These are phyloP conservation scores for Lepus europaeus DNA, from an alignment of 2,113 vertebrate species.

Conservation along the genomic window DNA sequence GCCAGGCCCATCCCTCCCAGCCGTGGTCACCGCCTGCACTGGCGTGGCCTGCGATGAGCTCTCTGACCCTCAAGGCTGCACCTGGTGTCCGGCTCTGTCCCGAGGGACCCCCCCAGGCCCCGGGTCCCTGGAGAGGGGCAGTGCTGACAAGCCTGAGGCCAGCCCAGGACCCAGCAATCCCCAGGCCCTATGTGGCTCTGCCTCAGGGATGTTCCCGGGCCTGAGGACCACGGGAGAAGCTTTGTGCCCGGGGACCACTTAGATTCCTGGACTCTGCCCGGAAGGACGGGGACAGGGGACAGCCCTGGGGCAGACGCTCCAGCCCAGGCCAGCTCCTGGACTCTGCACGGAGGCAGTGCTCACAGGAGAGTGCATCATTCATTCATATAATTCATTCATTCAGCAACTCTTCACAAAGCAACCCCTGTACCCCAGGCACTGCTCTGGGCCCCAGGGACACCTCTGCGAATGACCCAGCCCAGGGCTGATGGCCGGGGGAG, in stretches of 20 bases:
- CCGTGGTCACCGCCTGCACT: accelerated
- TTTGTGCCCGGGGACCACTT: neutral
- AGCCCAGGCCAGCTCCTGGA: neutral
- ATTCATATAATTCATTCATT: neutral
- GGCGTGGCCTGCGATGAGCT: neutral
- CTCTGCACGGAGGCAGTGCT: accelerated
- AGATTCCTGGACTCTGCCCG: neutral
- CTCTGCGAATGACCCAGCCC: neutral
- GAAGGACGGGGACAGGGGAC: neutral
- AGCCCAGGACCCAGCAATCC: too few species aligned
- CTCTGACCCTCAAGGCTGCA: neutral
- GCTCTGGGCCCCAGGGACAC: neutral
- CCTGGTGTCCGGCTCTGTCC: neutral
- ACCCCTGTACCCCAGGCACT: neutral
- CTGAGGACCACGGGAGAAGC: neutral
- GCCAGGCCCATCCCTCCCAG: neutral
- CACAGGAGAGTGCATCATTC: accelerated
- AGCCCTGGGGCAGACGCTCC: neutral
- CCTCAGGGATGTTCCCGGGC: accelerated
- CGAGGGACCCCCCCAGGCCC: too few species aligned
- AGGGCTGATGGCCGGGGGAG: neutral
- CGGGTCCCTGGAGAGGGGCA: neutral
- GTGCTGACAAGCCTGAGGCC: neutral
- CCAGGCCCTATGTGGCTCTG: neutral
- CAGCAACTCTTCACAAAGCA: neutral